Evolutionary conservation across 2,888 invertebrate species (phyloP).

Genomic region (Nomada flava): DNA sequence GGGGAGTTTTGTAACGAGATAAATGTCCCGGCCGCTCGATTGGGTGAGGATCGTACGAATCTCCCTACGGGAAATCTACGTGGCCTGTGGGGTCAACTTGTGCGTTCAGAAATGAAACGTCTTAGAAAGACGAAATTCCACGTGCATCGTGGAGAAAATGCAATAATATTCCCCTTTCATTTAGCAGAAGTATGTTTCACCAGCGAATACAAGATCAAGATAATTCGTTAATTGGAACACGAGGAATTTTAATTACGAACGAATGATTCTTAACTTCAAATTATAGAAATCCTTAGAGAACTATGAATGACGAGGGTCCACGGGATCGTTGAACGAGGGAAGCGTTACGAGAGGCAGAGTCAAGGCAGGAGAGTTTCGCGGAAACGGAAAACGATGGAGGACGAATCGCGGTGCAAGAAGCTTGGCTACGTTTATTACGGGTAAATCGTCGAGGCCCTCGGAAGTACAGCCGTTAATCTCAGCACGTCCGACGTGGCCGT

Average conservation of each 20-base stretch:
- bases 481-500: slow-evolving; percentile 67
- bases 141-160: slow-evolving; percentile 4
- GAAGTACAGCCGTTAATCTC: slow-evolving; percentile 76
- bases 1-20: slow-evolving; percentile 53
- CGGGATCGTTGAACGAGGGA: too few relatives aligned
- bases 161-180: neutral
- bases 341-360: neutral
- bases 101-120: slow-evolving; percentile 23
- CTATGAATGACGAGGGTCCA: too few relatives aligned
- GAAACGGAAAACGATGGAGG: slow-evolving; percentile 43
- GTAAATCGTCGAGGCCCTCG: slow-evolving; percentile 68
- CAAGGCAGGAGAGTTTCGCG: slow-evolving; percentile 41
- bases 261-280: too few relatives aligned
- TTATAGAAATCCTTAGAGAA: too few relatives aligned
- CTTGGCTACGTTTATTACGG: slow-evolving; percentile 69
- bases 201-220: too few relatives aligned
- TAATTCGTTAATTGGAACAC: too few relatives aligned
- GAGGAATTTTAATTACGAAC: too few relatives aligned
- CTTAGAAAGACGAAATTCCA: slow-evolving; percentile 23
- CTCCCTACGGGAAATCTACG: slow-evolving; percentile 45
- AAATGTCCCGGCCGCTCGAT: slow-evolving; percentile 46
- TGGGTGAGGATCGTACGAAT: slow-evolving; percentile 49
- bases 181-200: neutral
- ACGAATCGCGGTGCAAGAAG: slow-evolving; percentile 54
- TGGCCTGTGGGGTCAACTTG: slow-evolving; percentile 26